Evolutionary conservation across 2,888 invertebrate species (phyloP).

Genomic region (Agrochola circellaris): DNA sequence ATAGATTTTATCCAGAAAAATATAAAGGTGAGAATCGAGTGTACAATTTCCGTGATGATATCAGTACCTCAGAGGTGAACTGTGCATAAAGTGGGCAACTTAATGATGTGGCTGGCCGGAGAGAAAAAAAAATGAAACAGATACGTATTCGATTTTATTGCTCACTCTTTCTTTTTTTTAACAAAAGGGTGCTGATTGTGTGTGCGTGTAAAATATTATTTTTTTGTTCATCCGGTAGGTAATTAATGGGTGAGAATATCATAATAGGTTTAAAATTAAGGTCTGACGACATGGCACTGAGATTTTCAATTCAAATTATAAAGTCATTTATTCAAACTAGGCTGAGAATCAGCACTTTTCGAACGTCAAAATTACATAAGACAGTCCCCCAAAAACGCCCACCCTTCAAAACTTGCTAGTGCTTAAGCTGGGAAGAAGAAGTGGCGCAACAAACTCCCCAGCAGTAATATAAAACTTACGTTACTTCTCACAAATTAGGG

Average conservation of each 20-base stretch:
- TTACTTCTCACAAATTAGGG: no score
- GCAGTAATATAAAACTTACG: no score
- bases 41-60: slow-evolving; percentile 45
- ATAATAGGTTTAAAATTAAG: slow-evolving; percentile 5
- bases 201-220: slow-evolving; percentile 35
- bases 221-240: slow-evolving; percentile 19
- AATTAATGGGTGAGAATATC: slow-evolving; percentile 8
- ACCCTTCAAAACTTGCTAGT: no score
- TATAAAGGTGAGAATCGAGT: slow-evolving; percentile 48
- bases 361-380: no score
- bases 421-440: no score
- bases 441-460: no score
- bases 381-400: no score
- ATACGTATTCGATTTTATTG: slow-evolving; percentile 64
- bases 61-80: slow-evolving; percentile 59
- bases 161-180: slow-evolving; percentile 26
- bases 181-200: slow-evolving; percentile 31
- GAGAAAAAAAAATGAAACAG: slow-evolving; percentile 59
- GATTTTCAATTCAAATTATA: no score
- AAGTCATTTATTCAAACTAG: no score
- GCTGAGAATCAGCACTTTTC: no score
- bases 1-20: slow-evolving; percentile 4
- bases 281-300: neutral
- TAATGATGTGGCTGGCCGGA: slow-evolving; percentile 64
- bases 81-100: slow-evolving; percentile 67